These are phyloP conservation scores for Aldabrachelys gigantea DNA, from an alignment of 2,113 vertebrate genomes.

Conservation along the genomic window DNA sequence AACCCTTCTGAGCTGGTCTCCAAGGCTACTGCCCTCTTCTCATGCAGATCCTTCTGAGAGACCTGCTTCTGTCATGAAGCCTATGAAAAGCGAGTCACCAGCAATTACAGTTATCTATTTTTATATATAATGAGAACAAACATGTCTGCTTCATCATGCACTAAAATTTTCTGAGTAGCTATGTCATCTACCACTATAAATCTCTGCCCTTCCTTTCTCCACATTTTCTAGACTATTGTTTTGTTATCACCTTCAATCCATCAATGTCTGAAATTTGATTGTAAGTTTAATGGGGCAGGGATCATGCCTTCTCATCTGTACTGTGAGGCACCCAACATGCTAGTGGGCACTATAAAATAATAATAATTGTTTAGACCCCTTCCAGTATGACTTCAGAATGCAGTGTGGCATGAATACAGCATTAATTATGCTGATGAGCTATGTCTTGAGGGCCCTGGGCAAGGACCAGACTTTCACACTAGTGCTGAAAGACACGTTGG, in stretches of 20 bases:
- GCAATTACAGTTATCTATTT: neutral
- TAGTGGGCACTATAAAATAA: neutral
- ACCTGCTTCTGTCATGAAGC: neutral
- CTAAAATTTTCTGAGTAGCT: neutral
- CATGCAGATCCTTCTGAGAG: neutral
- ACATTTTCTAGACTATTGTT: neutral
- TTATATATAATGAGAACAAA: neutral
- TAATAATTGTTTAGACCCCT: neutral
- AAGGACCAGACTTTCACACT: neutral
- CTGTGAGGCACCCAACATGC: neutral
- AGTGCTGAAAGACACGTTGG: neutral
- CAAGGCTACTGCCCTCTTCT: neutral
- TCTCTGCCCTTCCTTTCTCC: neutral
- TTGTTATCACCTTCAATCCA: neutral
- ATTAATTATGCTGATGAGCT: neutral
- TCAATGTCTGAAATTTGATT: neutral
- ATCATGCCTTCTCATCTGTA: neutral
- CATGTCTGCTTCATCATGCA: neutral
- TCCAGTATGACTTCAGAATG: neutral
- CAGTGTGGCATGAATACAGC: neutral
- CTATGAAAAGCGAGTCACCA: neutral
- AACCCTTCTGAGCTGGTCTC: neutral
- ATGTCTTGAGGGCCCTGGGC: neutral
- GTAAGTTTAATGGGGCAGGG: neutral
- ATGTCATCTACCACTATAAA: neutral